Conservation (phyloP, 1,140 invertebrate species). For the Brachionus asplanchnoidis region DNA sequence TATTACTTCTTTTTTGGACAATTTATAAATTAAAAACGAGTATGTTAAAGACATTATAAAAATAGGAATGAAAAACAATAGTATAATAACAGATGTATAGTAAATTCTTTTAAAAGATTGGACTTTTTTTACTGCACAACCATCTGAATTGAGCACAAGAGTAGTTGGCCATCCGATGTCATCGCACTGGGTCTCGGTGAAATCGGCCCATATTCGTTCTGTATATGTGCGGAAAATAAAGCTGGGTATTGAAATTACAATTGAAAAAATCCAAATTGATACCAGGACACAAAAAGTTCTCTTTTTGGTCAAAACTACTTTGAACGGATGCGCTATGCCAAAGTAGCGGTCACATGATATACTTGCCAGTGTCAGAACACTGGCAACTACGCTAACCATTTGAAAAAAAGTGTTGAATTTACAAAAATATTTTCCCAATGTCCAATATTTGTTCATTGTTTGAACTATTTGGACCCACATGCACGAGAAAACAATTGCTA, state of each 20-base stretch:
- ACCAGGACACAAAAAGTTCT: neutral
- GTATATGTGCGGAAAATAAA: conserved; percentile 15
- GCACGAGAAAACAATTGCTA: neutral
- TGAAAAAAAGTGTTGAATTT: conserved; percentile 24
- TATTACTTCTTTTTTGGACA: neutral
- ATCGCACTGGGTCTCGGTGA: neutral
- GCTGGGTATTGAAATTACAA: neutral
- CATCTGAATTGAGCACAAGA: neutral
- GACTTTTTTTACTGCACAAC: neutral
- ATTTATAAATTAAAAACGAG: conserved; percentile 49
- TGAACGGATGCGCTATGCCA: neutral
- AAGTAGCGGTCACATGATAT: conserved; percentile 11
- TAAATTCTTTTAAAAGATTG: conserved; percentile 48
- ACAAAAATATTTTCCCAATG: conserved; percentile 25
- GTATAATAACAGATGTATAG: conserved; percentile 48
- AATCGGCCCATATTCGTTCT: neutral
- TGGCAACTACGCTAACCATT: neutral
- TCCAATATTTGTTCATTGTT: neutral
- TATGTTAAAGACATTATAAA: conserved; percentile 52
- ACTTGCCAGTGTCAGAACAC: neutral
- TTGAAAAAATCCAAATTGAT: neutral
- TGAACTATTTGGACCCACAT: neutral
- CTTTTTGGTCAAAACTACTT: neutral
- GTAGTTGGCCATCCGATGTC: neutral
- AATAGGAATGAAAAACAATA: conserved; percentile 53